phyloP scores from a whole-genome alignment of 2,888 invertebrate species.

The Mythimna lalbum region DNA sequence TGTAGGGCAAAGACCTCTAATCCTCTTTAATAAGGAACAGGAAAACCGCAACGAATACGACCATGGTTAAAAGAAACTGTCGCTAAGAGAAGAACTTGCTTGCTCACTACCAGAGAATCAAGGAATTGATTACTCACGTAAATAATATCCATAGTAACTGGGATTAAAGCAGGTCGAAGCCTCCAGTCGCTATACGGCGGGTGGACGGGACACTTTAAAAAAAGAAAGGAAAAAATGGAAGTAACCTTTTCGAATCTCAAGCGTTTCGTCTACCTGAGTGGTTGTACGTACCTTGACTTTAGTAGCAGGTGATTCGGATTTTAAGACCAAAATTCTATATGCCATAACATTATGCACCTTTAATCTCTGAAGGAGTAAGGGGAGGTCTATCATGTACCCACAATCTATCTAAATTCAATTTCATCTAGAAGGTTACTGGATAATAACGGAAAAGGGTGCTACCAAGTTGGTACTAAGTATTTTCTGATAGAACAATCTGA shows the following conservation, averaged over 20 bases:
- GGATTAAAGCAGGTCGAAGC: constrained; percentile 1
- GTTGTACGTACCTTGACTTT: neutral
- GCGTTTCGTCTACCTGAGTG: constrained; percentile 1
- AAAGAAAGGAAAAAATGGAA: constrained; percentile 35
- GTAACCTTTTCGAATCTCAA: constrained; percentile 29
- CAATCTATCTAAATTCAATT: neutral
- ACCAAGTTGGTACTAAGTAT: too few relatives aligned
- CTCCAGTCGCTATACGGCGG: constrained; percentile 5
- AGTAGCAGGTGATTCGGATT: constrained; percentile 17
- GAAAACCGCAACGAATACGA: constrained; percentile 5
- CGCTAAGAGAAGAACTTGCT: neutral
- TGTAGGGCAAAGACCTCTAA: neutral
- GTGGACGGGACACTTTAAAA: constrained; percentile 2
- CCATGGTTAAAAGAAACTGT: neutral
- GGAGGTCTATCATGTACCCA: neutral
- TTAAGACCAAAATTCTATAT: neutral
- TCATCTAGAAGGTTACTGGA: neutral
- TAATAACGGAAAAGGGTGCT: too few relatives aligned
- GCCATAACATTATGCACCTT: neutral
- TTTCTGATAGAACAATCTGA: too few relatives aligned
- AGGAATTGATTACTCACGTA: constrained; percentile 21
- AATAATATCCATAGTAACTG: constrained; percentile 17
- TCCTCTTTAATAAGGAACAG: neutral
- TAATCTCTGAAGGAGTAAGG: neutral
- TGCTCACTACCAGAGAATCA: constrained; percentile 1